These are phyloP conservation scores for Enteromius thamalakanensis DNA, from an alignment of 2,797 vertebrate genomes.

Conservation along the genomic window DNA sequence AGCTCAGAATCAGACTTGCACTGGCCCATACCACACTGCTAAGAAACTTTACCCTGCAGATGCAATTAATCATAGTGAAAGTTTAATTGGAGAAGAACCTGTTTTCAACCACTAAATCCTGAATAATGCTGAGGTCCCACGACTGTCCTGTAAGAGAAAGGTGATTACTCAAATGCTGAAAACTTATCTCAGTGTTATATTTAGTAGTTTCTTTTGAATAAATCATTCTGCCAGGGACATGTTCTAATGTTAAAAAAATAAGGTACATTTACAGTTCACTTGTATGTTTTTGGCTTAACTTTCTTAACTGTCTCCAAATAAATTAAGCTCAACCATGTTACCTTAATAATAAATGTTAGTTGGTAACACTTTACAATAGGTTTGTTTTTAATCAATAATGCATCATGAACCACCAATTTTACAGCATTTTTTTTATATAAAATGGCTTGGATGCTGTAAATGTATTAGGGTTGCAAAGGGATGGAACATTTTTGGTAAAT, in stretches of 20 bases:
- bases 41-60: slow-evolving; percentile 21
- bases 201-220: neutral
- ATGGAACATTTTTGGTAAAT: too few species aligned
- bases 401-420: neutral
- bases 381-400: neutral
- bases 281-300: neutral
- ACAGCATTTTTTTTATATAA: neutral
- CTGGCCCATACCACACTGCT: neutral
- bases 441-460: neutral
- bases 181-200: neutral
- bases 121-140: slow-evolving; percentile 9
- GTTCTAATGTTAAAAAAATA: neutral
- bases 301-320: neutral
- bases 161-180: neutral
- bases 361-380: neutral
- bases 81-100: slow-evolving; percentile 47
- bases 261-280: neutral
- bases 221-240: neutral
- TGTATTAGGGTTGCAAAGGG: too few species aligned
- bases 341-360: neutral
- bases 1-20: slow-evolving; percentile 31
- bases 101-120: neutral
- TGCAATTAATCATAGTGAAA: slow-evolving; percentile 41
- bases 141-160: neutral
- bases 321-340: neutral